phyloP scores from a whole-genome alignment of 2,797 vertebrate species.

The Pangasius djambal region DNA sequence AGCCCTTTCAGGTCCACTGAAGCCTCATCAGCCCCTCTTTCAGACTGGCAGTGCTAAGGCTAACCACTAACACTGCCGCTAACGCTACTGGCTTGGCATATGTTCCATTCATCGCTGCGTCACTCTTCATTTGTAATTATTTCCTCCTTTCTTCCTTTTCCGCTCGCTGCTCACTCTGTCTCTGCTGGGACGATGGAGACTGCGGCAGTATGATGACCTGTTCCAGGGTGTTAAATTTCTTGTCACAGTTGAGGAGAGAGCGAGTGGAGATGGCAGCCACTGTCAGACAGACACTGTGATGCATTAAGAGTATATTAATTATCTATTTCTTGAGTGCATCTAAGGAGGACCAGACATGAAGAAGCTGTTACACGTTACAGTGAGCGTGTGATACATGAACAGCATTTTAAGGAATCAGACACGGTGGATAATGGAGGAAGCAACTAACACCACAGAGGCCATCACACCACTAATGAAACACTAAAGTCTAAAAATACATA shows the following conservation, averaged over 20 bases:
- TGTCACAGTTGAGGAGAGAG: slow-evolving; percentile 65
- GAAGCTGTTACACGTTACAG: slow-evolving; percentile 40
- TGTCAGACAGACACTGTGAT: slow-evolving; percentile 79
- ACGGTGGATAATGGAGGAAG: slow-evolving; percentile 30
- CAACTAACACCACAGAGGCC: neutral
- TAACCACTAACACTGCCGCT: slow-evolving; percentile 65
- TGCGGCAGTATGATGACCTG: slow-evolving; percentile 82
- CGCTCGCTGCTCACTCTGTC: slow-evolving; percentile 42
- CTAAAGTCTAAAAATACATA: neutral
- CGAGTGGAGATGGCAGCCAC: slow-evolving; percentile 37
- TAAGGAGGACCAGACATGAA: slow-evolving; percentile 29
- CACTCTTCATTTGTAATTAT: slow-evolving; percentile 95
- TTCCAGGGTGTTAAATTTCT: slow-evolving; percentile 84
- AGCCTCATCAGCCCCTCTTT: slow-evolving; percentile 35
- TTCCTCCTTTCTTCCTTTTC: slow-evolving; percentile 71
- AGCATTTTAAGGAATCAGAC: slow-evolving; percentile 30
- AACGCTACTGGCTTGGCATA: slow-evolving; percentile 86
- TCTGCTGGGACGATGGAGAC: slow-evolving; percentile 74
- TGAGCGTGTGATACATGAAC: slow-evolving; percentile 32
- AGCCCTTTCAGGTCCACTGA: slow-evolving; percentile 31
- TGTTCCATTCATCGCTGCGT: slow-evolving; percentile 90
- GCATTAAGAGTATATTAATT: slow-evolving; percentile 82
- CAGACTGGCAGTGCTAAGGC: slow-evolving; percentile 66
- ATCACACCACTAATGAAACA: neutral
- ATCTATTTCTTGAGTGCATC: slow-evolving; percentile 42